Base-by-base conservation (phyloP, 2,888 invertebrate genomes). In the Polydrusus pterygomalis region DNA sequence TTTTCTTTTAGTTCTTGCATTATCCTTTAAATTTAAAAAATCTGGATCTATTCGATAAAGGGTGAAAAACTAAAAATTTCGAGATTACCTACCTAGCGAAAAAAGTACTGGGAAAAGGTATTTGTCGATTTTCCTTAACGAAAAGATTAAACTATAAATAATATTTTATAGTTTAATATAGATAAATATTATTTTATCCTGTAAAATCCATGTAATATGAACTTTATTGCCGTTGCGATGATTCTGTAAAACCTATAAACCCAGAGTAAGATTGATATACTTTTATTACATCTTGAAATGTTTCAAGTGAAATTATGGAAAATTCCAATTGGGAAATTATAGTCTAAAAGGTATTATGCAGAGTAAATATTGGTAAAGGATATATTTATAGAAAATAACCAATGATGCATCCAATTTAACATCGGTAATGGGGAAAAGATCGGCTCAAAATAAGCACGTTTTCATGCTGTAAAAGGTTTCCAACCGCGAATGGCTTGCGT, bases 401-500 rank as follows among this genome's bases (percentile, higher is more conserved):
- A 77, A 70, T 71, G 71, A 74, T 67, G 73, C 73, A 70, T 75
- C 73, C 78, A 75, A 79, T 79, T 79, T 78, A 78, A 74, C 78
- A 75, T 77, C 74, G 63, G 67, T 80, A 82, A 83, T 81, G 81
- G 79, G 78, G 77, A 80, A 80, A 82, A 82, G 82, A 84, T 82
- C 82, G 83, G 82, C 80, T 79, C 80, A 82, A 82, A 83, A 80
- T 82, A 82, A 80, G 79, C 82, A 81, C 81, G 82, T 80, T 80
- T 82, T 79, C 79, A 71, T 78, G 82, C 78, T 80, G 82, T 84
- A 84, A 84, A 84, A 83, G 82, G 81, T 80, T 78, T 80, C 84
- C 83, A 80, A 80, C 83, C 71, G 84, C 77, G 83, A 81, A 77
- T 79, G 76, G 79, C 79, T 79, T 80, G 81, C 80, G 81, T 80